These are phyloP conservation scores for Phymanthus crucifer DNA, from an alignment of 92 coral and sea anemone species.

Conservation along the genomic window DNA sequence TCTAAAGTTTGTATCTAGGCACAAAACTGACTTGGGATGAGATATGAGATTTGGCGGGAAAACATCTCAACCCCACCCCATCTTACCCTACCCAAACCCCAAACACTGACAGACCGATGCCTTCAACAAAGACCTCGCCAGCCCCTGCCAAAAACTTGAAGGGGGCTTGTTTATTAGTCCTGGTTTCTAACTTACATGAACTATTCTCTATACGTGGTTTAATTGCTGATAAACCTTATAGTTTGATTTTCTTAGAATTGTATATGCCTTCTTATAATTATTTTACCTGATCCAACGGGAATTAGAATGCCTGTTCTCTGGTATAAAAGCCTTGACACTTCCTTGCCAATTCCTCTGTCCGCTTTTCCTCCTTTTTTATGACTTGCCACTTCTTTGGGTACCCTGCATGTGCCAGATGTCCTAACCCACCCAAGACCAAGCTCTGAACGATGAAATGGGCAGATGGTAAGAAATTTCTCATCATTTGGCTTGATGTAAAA, in stretches of 20 bases:
- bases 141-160: no score
- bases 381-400: conserved; percentile 33
- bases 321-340: conserved; percentile 32
- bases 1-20: no score
- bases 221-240: neutral
- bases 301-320: conserved; percentile 42
- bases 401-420: conserved; percentile 36
- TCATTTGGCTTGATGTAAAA: conserved; percentile 13
- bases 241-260: neutral
- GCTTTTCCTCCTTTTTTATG: conserved; percentile 45
- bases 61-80: no score
- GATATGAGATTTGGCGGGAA: no score
- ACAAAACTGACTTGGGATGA: no score
- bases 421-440: conserved; percentile 35
- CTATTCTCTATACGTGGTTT: neutral
- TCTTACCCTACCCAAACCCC: no score
- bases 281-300: conserved; percentile 60
- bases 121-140: no score
- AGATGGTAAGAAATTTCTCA: conserved; percentile 14
- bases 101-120: no score
- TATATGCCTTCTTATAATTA: no score
- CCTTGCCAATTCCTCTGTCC: conserved; percentile 40
- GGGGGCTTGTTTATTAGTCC: no score
- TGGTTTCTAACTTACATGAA: no score
- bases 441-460: conserved; percentile 32